Percentiles rank a stretch among this genome's conserved stretches.
Evolutionary conservation across 23 tunicate species (phyloP).

Genomic region (Trididemnum nubilum): DNA sequence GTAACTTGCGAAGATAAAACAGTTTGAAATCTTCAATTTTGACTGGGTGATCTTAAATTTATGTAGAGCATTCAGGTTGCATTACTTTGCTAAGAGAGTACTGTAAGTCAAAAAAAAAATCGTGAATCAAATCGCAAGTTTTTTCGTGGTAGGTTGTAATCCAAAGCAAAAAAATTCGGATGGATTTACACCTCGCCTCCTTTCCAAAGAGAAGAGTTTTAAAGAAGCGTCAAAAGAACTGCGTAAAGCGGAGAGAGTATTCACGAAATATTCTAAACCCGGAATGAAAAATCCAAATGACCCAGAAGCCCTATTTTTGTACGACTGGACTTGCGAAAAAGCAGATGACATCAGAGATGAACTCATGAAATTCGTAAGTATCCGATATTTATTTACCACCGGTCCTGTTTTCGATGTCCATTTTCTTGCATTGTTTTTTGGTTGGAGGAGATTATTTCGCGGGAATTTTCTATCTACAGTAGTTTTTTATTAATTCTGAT

Average conservation of each 20-base stretch:
- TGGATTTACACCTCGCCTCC: slow-evolving; percentile 84
- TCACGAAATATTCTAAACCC: slow-evolving; percentile 87
- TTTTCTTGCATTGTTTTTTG: background rate
- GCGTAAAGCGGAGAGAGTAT: slow-evolving; percentile 52
- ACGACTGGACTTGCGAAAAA: slow-evolving; percentile 81
- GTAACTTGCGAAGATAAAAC: no score
- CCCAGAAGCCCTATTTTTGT: slow-evolving; percentile 55
- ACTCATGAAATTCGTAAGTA: slow-evolving; percentile 59
- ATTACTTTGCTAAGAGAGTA: no score
- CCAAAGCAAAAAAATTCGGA: slow-evolving; percentile 81
- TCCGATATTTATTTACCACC: no score
- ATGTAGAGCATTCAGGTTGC: no score
- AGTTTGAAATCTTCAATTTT: no score
- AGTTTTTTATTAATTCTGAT: no score
- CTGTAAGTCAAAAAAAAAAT: no score
- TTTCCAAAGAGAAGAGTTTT: slow-evolving; percentile 82
- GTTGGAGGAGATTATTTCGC: no score
- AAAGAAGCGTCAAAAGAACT: slow-evolving; percentile 87
- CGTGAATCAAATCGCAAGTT: no score
- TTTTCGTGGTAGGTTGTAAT: slow-evolving; percentile 76
- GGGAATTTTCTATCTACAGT: no score
- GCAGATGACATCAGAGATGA: slow-evolving; percentile 40
- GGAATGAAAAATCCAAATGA: slow-evolving; percentile 94
- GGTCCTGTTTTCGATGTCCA: background rate
- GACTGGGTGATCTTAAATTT: no score